Conservation (phyloP, 2,797 vertebrate species). For the Brachyalestes nurse region DNA sequence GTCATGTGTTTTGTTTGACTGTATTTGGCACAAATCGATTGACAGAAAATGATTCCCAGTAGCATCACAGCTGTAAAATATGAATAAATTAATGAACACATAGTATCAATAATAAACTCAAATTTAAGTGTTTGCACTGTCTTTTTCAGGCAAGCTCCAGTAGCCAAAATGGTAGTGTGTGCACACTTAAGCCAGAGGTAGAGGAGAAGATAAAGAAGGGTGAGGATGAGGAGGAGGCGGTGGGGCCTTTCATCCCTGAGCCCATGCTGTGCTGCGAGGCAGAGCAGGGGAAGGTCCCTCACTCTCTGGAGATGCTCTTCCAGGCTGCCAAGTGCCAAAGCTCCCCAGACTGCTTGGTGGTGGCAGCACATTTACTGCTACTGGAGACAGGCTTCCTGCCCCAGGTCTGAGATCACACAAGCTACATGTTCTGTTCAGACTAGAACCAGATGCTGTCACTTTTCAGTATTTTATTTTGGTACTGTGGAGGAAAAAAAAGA, state of each 20-base stretch:
- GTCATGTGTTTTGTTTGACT: background rate
- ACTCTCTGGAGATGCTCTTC: constrained; percentile 87
- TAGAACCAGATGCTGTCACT: background rate
- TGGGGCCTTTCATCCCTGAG: constrained; percentile 70
- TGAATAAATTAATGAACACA: too few relatives aligned
- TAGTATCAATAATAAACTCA: background rate
- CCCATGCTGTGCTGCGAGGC: constrained; percentile 93
- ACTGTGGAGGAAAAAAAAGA: too few relatives aligned
- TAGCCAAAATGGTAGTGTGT: constrained; percentile 50
- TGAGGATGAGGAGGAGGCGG: constrained; percentile 57
- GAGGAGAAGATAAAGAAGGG: constrained; percentile 5
- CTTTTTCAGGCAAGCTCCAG: constrained; percentile 66
- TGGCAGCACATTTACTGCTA: constrained; percentile 88
- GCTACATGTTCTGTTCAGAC: background rate
- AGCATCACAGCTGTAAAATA: too few relatives aligned
- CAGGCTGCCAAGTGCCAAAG: constrained; percentile 73
- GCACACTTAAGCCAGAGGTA: background rate
- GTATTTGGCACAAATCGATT: background rate
- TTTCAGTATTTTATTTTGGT: background rate
- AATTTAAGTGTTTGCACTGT: background rate
- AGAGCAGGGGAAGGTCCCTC: constrained; percentile 83
- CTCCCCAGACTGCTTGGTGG: constrained; percentile 84
- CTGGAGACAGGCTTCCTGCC: constrained; percentile 89
- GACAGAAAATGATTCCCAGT: too few relatives aligned
- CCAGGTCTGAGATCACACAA: constrained; percentile 75